Evolutionary conservation across 2,113 vertebrate species (phyloP).

Genomic region (Cisticola juncidis): DNA sequence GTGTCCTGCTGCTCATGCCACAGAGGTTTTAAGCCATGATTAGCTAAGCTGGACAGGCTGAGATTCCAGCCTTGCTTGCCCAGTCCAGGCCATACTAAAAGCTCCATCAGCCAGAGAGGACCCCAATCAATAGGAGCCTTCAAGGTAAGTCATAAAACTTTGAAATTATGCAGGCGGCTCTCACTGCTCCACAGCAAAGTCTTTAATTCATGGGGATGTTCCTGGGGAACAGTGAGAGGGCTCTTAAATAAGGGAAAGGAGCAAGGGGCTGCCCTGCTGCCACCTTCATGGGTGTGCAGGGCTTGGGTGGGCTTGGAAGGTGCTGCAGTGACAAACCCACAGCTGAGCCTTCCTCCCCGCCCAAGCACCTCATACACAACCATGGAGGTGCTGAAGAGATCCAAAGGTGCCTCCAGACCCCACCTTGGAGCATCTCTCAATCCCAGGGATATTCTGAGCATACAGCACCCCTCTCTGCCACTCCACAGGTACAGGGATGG

Average conservation of each 20-base stretch:
- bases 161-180: not conserved
- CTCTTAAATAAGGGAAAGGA: not conserved
- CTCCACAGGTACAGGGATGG: not conserved
- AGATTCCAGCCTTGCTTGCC: not conserved
- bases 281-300: accelerated
- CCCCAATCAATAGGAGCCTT: constrained; percentile 37
- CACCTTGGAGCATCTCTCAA: not conserved
- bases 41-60: not conserved
- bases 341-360: not conserved
- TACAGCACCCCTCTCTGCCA: accelerated
- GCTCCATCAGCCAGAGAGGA: constrained; percentile 9
- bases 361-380: not conserved
- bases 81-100: not conserved
- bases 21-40: not conserved
- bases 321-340: not conserved
- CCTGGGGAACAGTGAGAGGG: not conserved
- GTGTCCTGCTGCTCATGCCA: not conserved
- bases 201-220: constrained; percentile 19
- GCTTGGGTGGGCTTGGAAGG: not conserved
- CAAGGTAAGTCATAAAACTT: constrained; percentile 34
- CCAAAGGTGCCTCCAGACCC: not conserved
- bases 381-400: not conserved
- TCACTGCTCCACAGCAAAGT: accelerated
- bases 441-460: not conserved
- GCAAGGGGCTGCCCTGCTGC: not conserved